Conservation (phyloP, 2,888 invertebrate species). For the Drosophila dives region DNA sequence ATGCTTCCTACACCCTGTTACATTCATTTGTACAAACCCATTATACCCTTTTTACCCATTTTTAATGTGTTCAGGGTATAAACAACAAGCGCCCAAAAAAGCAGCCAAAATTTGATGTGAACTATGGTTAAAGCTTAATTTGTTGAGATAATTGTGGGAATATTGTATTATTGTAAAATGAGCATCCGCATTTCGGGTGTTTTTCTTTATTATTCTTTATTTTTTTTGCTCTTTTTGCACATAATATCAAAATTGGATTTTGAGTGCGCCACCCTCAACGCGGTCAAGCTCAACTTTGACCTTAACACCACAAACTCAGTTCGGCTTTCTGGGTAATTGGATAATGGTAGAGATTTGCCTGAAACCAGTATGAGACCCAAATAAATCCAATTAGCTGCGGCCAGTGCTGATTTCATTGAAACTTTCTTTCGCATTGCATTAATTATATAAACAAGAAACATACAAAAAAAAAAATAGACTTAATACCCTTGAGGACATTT, state of each 20-base stretch:
- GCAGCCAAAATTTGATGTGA: constrained; percentile 21
- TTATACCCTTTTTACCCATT: background rate
- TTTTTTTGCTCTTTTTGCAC: constrained; percentile 12
- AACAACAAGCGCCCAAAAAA: constrained; percentile 29
- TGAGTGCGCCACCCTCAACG: constrained; percentile 42
- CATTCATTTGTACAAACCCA: too few relatives aligned
- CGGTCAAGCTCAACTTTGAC: constrained; percentile 60
- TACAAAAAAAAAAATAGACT: background rate
- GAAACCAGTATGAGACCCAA: constrained; percentile 42
- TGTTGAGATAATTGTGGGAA: constrained; percentile 76
- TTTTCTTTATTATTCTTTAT: constrained; percentile 28
- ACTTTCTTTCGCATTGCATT: constrained; percentile 14
- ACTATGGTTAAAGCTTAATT: constrained; percentile 73
- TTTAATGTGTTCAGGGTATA: background rate
- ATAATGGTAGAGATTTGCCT: constrained; percentile 63
- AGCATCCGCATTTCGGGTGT: constrained; percentile 46
- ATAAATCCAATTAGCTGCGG: constrained; percentile 62
- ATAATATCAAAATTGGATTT: constrained; percentile 78
- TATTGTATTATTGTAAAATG: constrained; percentile 78
- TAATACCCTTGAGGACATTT: background rate
- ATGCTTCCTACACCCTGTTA: too few relatives aligned
- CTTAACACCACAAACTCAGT: constrained; percentile 54
- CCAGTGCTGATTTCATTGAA: constrained; percentile 29
- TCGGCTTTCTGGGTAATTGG: constrained; percentile 70
- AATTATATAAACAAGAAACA: background rate